These are phyloP conservation scores for Sipha flava DNA, from an alignment of 1,140 invertebrate species.

Conservation along the genomic window DNA sequence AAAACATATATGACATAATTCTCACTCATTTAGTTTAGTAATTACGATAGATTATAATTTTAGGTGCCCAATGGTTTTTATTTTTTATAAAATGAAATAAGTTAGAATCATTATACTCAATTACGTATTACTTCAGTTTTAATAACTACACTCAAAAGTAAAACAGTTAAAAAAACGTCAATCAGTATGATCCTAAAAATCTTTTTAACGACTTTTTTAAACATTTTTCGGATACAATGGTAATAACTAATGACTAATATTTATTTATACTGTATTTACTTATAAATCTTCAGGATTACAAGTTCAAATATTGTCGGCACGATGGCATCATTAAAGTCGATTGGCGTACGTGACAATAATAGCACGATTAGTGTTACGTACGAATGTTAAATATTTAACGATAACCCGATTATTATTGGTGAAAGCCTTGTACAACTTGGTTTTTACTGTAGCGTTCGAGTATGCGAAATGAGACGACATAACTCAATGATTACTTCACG, in stretches of 20 bases:
- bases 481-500: not conserved
- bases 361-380: not conserved
- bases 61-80: not conserved
- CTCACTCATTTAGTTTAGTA: not conserved
- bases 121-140: too few species aligned
- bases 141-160: too few species aligned
- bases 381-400: not conserved
- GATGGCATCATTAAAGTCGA: not conserved
- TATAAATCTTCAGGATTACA: not conserved
- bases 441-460: not conserved
- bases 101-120: too few species aligned
- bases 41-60: not conserved
- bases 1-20: not conserved
- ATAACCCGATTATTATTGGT: slow-evolving; percentile 3
- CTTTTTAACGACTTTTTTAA: too few species aligned
- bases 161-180: too few species aligned
- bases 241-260: too few species aligned
- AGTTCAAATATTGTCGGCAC: not conserved
- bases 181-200: too few species aligned
- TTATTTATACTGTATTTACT: too few species aligned
- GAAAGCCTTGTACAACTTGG: not conserved
- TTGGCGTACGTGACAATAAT: not conserved
- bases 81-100: too few species aligned
- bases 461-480: not conserved
- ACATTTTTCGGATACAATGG: too few species aligned